phyloP scores from a whole-genome alignment of 1,140 invertebrate species.

The Drosophila equinoxialis region DNA sequence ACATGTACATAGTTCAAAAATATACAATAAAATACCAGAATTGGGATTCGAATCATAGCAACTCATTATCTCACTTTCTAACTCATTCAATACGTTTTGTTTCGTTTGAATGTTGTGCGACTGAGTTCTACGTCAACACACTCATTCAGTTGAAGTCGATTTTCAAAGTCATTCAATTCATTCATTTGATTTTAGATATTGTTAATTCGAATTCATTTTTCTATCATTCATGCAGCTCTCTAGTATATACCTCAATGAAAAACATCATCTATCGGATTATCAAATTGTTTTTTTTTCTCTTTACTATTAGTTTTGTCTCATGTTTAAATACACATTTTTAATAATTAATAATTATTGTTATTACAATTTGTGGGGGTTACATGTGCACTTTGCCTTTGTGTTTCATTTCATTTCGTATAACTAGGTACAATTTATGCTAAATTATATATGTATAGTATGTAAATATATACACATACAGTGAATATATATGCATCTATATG shows the following conservation, averaged over 20 bases:
- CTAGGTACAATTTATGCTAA: constrained; percentile 66
- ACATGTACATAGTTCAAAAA: too few species aligned
- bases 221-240: too few species aligned
- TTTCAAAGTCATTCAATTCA: too few species aligned
- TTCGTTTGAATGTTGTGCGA: too few species aligned
- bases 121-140: too few species aligned
- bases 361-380: constrained; percentile 43
- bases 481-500: constrained; percentile 33
- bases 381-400: constrained; percentile 33
- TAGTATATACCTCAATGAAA: neutral
- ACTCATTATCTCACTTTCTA: too few species aligned
- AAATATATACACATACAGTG: constrained; percentile 43
- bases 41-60: too few species aligned
- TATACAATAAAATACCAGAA: too few species aligned
- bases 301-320: constrained; percentile 17
- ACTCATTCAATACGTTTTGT: too few species aligned
- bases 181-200: too few species aligned
- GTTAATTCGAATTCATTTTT: too few species aligned
- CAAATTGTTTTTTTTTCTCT: constrained; percentile 1
- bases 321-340: constrained; percentile 57
- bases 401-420: constrained; percentile 45
- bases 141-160: too few species aligned
- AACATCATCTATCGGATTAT: neutral
- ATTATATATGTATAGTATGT: constrained; percentile 31
- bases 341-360: constrained; percentile 51